Percentiles rank a stretch among this genome's conserved stretches.
Conservation (phyloP, 2,888 invertebrate genomes). For the Catocala fraxini region DNA sequence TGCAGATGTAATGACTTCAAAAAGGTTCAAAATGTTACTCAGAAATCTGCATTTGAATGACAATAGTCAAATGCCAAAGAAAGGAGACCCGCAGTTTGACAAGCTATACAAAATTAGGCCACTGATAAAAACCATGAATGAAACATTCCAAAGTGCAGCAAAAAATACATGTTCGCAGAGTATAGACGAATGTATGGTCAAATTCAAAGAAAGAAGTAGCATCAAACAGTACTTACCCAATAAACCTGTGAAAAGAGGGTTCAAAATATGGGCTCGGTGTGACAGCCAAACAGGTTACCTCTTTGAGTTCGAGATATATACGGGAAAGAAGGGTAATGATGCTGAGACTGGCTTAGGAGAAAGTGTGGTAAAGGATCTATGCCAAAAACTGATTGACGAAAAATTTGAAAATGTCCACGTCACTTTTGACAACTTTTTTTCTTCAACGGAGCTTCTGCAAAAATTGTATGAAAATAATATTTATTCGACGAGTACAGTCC, state of each 20-base stretch:
- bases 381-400: slow-evolving; percentile 11
- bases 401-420: slow-evolving; percentile 10
- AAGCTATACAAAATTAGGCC: slow-evolving; percentile 33
- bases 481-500: slow-evolving; percentile 13
- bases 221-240: slow-evolving; percentile 22
- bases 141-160: slow-evolving; percentile 23
- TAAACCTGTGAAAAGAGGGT: slow-evolving; percentile 23
- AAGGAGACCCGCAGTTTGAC: slow-evolving; percentile 28
- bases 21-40: slow-evolving; percentile 30
- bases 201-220: slow-evolving; percentile 19
- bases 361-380: slow-evolving; percentile 34
- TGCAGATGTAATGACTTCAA: slow-evolving; percentile 28
- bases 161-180: slow-evolving; percentile 13
- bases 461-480: slow-evolving; percentile 11
- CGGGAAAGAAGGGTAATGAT: slow-evolving; percentile 21
- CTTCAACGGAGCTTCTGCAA: slow-evolving; percentile 4
- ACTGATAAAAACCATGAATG: slow-evolving; percentile 22
- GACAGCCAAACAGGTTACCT: slow-evolving; percentile 24
- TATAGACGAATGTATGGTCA: slow-evolving; percentile 32
- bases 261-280: slow-evolving; percentile 20
- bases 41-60: slow-evolving; percentile 33
- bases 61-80: slow-evolving; percentile 29
- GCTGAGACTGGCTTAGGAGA: slow-evolving; percentile 43
- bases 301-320: slow-evolving; percentile 30
- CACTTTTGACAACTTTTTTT: slow-evolving; percentile 21